Evolutionary conservation across 2,113 vertebrate genomes (phyloP).

Genomic region (Osmerus mordax): DNA sequence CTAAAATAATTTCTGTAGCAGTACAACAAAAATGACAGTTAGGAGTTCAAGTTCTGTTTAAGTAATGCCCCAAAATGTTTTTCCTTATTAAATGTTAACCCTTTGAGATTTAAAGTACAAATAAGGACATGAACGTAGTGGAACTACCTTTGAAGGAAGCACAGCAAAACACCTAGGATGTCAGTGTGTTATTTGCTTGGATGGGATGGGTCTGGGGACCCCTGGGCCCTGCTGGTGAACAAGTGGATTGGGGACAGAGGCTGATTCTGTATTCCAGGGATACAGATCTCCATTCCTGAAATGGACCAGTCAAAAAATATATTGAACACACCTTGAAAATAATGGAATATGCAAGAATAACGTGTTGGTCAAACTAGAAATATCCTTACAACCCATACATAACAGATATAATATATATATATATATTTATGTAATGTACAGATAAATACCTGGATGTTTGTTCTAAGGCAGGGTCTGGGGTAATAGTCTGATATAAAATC

Average conservation of each 20-base stretch:
- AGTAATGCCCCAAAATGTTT: no score
- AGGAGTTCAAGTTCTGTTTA: no score
- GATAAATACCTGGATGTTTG: not conserved
- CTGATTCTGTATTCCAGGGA: conserved; percentile 34
- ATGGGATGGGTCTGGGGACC: conserved; percentile 64
- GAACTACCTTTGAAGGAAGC: not conserved
- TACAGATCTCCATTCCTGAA: conserved; percentile 57
- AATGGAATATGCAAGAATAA: not conserved
- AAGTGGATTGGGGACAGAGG: not conserved
- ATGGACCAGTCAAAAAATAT: conserved; percentile 20
- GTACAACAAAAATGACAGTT: no score
- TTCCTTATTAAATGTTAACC: no score
- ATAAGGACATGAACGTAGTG: not conserved
- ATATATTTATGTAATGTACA: not conserved
- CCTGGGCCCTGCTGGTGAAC: conserved; percentile 63
- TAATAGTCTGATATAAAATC: no score
- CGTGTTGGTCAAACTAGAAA: not conserved
- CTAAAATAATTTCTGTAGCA: no score
- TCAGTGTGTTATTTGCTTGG: conserved; percentile 4
- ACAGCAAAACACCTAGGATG: no score
- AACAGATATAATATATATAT: no score
- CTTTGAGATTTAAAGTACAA: not conserved
- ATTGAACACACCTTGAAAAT: not conserved
- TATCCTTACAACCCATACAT: no score
- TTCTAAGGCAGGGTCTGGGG: no score